A percentile compares a stretch with the other conserved stretches of the same genome.
Evolutionary conservation across 2,888 invertebrate species (phyloP).

Genomic region (Tetramorium bicarinatum): DNA sequence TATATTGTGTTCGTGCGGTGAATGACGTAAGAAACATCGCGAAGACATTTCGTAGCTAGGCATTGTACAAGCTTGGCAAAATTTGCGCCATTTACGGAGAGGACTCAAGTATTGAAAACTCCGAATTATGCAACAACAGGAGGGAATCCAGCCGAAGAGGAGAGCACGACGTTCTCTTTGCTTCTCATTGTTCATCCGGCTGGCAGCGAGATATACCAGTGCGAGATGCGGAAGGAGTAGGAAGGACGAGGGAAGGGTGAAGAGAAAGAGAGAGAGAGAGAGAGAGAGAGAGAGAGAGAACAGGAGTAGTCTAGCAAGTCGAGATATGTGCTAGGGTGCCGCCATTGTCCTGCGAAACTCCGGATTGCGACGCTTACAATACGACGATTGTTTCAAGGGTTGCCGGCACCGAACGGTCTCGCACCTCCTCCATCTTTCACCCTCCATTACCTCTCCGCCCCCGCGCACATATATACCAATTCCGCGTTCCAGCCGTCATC

Average conservation of each 20-base stretch:
- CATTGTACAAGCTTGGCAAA: conserved; percentile 49
- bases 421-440: conserved; percentile 73
- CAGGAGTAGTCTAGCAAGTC: conserved; percentile 73
- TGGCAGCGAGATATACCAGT: conserved; percentile 78
- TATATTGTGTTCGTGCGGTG: conserved; percentile 14
- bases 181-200: conserved; percentile 81
- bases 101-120: conserved; percentile 55
- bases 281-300: conserved; percentile 19
- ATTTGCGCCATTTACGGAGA: conserved; percentile 44
- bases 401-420: conserved; percentile 77
- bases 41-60: conserved; percentile 30
- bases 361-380: conserved; percentile 84
- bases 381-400: conserved; percentile 84
- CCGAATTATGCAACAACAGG: conserved; percentile 57
- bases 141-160: conserved; percentile 43
- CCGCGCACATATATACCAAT: conserved; percentile 41
- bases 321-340: conserved; percentile 80
- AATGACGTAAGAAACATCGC: conserved; percentile 15
- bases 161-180: conserved; percentile 71
- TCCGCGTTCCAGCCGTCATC: conserved; percentile 58
- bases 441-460: conserved; percentile 59
- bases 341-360: conserved; percentile 81
- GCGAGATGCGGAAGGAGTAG: conserved; percentile 38
- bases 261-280: conserved; percentile 4
- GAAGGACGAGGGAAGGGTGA: conserved; percentile 35